These are phyloP conservation scores for Cactoblastis cactorum DNA, from an alignment of 2,888 invertebrate species.

Conservation along the genomic window DNA sequence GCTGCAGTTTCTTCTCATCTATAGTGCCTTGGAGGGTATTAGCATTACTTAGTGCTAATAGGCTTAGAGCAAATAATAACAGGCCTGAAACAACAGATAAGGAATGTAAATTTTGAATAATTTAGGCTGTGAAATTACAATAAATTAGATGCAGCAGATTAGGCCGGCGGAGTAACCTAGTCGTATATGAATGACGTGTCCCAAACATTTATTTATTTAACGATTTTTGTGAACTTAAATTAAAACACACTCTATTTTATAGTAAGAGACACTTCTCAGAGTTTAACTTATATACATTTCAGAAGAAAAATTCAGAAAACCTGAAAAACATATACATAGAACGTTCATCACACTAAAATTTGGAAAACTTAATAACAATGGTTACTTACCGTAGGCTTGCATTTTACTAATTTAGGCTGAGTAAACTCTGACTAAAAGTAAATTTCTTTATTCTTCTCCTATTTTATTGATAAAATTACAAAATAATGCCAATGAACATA, in stretches of 20 bases:
- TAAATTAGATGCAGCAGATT: neutral
- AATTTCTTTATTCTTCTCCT: no score
- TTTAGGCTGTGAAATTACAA: neutral
- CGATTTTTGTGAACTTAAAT: neutral
- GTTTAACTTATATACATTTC: neutral
- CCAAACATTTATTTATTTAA: slow-evolving; percentile 23
- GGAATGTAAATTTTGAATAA: slow-evolving; percentile 9
- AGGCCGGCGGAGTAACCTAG: neutral
- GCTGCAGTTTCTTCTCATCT: slow-evolving; percentile 59
- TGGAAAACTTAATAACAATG: slow-evolving; percentile 14
- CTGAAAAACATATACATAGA: slow-evolving; percentile 2
- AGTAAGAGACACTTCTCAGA: neutral
- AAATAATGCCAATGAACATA: neutral
- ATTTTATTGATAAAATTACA: neutral
- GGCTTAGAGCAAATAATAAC: slow-evolving; percentile 42
- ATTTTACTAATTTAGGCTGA: slow-evolving; percentile 36
- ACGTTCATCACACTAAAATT: neutral
- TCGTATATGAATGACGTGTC: slow-evolving; percentile 56
- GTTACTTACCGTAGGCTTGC: slow-evolving; percentile 47
- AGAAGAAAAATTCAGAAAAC: slow-evolving; percentile 5
- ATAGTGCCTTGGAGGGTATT: slow-evolving; percentile 60
- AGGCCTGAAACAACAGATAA: slow-evolving; percentile 40
- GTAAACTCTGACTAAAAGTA: slow-evolving; percentile 21
- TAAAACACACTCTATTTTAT: neutral
- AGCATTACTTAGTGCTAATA: slow-evolving; percentile 45